Evolutionary conservation across 2,113 vertebrate species (phyloP).

Genomic region (Irena cyanogastra): DNA sequence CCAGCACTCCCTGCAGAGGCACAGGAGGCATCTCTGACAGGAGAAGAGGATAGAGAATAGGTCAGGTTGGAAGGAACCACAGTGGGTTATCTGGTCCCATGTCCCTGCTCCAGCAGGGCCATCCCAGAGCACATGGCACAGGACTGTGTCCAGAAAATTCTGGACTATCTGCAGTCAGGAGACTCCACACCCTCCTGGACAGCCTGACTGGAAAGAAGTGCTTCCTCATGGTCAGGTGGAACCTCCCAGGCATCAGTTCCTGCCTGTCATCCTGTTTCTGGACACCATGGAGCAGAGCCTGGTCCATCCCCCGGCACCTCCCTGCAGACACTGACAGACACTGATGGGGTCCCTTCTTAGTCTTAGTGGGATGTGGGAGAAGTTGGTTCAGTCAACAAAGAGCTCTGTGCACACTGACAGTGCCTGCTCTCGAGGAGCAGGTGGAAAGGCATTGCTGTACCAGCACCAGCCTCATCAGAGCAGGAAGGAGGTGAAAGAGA

Average conservation of each 20-base stretch:
- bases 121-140: not conserved
- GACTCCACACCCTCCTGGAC: not conserved
- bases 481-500: not conserved
- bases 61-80: not conserved
- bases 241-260: not conserved
- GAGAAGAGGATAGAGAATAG: rapidly evolving
- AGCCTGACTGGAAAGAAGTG: not conserved
- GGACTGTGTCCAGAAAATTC: not conserved
- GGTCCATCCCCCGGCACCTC: not conserved
- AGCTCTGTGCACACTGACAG: not conserved
- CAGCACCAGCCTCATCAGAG: not conserved
- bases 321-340: not conserved
- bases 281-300: not conserved
- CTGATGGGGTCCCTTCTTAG: not conserved
- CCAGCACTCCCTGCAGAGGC: not conserved
- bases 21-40: not conserved
- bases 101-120: not conserved
- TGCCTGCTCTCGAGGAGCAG: not conserved
- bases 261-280: not conserved
- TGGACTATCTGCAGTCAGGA: not conserved
- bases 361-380: not conserved
- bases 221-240: not conserved
- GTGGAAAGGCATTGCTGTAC: not conserved
- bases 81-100: not conserved
- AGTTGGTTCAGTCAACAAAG: not conserved